Evolutionary conservation across 2,888 invertebrate genomes (phyloP), one percentile per base, ranked within the genome.

Genomic region (Orchesellides sinensis): DNA sequence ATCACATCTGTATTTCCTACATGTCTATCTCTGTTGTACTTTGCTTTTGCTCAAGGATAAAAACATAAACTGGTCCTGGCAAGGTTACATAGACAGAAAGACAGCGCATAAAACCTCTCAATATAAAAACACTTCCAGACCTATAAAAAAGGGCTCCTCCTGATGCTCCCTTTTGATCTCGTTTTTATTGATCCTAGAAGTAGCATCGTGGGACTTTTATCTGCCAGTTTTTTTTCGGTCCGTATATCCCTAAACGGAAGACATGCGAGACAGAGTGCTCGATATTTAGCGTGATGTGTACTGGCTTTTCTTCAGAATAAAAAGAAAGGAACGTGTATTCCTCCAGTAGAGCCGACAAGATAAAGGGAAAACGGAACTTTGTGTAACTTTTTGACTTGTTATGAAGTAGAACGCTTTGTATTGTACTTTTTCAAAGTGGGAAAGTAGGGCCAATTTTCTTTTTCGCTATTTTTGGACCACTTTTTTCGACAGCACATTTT

Each of bases 361-460:
- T 35, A 35, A 6, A 70, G 45, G 10, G 47, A 21, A 63, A 25
- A 52, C 63, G 27, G 56, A 72, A 52, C 27, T 80, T 54, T 56
- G 4, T 32, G 47, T 2, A 66, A 69, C 69, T 69, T 69, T 69
- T 19, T 27, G 35, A 69, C 69, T 54, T 54, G 47, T 69, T 69
- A 69, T 54, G 69, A 69, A 69, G 54, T 52, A 69, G 54, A 54
- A 29, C 69, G 69, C 19, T 27, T 69, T 69, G 32, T 69, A 27
- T 27, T 27, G 54, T 69, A 54, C 54, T 32, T 54, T 54, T 69
- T 54, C 35, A 52, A 73, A 69, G 80, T 66, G 66, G 73, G 59
- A 73, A 73, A 80, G 65, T 73, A 80, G 80, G 73, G 56, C 80
- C 80, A 80, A 80, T 73, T 80, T 80, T 69, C 69, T 72, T 27